phyloP scores from a whole-genome alignment of 2,797 vertebrate genomes.

The Simalia tracyae region DNA sequence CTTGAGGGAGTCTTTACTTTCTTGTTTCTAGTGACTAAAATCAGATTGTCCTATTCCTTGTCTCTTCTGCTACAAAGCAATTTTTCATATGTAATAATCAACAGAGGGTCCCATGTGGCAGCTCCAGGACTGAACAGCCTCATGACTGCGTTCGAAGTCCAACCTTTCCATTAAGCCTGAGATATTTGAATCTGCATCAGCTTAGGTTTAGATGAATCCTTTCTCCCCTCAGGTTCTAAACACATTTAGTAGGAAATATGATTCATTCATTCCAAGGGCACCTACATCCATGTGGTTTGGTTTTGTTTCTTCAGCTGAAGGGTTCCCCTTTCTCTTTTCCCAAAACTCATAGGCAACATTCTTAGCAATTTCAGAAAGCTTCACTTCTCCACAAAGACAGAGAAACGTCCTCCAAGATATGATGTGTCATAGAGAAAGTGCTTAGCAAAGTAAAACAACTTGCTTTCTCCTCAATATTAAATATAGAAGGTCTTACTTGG shows the following conservation, averaged over 20 bases:
- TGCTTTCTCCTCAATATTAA: background rate
- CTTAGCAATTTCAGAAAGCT: background rate
- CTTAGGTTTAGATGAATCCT: background rate
- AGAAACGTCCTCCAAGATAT: slow-evolving; percentile 26
- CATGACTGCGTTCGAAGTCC: background rate
- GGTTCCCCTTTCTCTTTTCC: background rate
- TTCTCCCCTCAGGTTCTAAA: background rate
- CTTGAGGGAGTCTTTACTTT: background rate
- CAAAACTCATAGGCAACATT: slow-evolving; percentile 12
- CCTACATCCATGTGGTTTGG: background rate
- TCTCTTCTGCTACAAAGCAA: background rate
- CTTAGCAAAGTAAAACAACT: background rate
- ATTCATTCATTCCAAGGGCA: background rate
- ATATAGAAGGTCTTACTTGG: background rate
- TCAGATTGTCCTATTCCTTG: background rate
- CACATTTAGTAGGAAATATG: background rate
- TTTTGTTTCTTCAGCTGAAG: background rate
- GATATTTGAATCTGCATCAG: background rate
- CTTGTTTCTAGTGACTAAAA: background rate
- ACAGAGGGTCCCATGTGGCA: background rate
- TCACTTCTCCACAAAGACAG: background rate
- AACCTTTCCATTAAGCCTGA: background rate
- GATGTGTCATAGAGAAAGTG: background rate
- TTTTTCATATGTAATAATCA: background rate
- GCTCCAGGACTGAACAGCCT: background rate